Evolutionary conservation across 1,140 invertebrate genomes (phyloP).

Genomic region (Charaxes varanes): DNA sequence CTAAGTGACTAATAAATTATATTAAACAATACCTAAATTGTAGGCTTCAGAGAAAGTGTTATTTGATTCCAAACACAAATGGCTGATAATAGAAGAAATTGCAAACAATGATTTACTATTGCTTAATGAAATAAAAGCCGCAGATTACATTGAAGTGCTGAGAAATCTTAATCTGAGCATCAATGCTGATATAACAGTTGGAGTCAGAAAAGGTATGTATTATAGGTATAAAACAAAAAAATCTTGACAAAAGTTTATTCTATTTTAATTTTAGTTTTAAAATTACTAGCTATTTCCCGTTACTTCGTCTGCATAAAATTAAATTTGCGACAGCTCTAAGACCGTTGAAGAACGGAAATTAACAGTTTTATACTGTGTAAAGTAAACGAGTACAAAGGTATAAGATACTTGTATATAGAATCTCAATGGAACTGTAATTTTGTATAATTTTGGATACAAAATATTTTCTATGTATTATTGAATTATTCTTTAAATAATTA

Average conservation of each 20-base stretch:
- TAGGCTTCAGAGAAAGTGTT: constrained; percentile 32
- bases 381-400: background rate
- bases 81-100: constrained; percentile 26
- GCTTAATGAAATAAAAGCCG: background rate
- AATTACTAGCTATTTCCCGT: too few species aligned
- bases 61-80: constrained; percentile 27
- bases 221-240: too few species aligned
- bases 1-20: background rate
- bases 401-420: too few species aligned
- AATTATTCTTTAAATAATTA: too few species aligned
- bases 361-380: background rate
- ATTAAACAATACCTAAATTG: background rate
- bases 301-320: too few species aligned
- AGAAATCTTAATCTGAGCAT: constrained; percentile 29
- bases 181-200: constrained; percentile 29
- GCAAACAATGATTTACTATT: background rate
- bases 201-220: constrained; percentile 18
- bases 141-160: constrained; percentile 9
- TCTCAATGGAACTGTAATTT: too few species aligned
- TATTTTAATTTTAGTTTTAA: background rate
- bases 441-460: too few species aligned
- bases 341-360: background rate
- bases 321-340: too few species aligned
- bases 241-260: too few species aligned
- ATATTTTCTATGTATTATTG: too few species aligned